Evolutionary conservation across 30 jellyfish, hydroid and myxozoan species (phyloP), one percentile per base, ranked within the genome.

Genomic region (Hydractinia symbiolongicarpus): DNA sequence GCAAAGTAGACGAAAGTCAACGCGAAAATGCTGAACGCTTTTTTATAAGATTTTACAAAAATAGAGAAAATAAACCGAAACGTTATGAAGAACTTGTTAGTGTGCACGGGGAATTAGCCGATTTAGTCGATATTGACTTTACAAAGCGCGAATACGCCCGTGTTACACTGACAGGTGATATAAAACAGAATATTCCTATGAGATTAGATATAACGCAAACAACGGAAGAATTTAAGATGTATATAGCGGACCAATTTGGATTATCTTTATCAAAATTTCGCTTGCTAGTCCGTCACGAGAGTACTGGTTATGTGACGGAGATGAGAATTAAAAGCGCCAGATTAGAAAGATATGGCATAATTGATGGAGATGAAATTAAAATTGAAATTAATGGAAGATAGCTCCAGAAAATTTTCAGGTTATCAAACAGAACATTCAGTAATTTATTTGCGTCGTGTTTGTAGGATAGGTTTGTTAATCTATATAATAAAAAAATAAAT

Each of bases 11-110:
- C 51, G 86, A 79, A 5, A 66, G 66, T 4, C 96, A 91, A 52
- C 82, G 96, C 7, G 98, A 91, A 50, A 88, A 91, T 60, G 98
- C 98, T 8, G 98, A 91, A 69, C 54, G 98, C 17, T 66, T 74
- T 81, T 86, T 91, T 76, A 86, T 91, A 16, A 77, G 98, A 76
- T 68, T 86, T 80, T 85, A 91, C 70, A 83, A 78, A 86, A 83
- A 83, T 56, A 76, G 84, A 52, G 89, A 55, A 15, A 77, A 71
- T 10, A 89, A 88, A 83, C 98, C 98, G 13, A 82, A 51, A 50
- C 75, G 98, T 40, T 91, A 86, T 67, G 84, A 86, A 69, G 96
- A 91, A 72, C 88, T 91, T 8, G 92, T 91, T 0, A 82, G 60
- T n/a, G 54, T 70, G 21, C 95, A 86, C 60, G 98, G 98, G 4